Conservation (phyloP, 1,140 invertebrate species). For the Tachypleus tridentatus region DNA sequence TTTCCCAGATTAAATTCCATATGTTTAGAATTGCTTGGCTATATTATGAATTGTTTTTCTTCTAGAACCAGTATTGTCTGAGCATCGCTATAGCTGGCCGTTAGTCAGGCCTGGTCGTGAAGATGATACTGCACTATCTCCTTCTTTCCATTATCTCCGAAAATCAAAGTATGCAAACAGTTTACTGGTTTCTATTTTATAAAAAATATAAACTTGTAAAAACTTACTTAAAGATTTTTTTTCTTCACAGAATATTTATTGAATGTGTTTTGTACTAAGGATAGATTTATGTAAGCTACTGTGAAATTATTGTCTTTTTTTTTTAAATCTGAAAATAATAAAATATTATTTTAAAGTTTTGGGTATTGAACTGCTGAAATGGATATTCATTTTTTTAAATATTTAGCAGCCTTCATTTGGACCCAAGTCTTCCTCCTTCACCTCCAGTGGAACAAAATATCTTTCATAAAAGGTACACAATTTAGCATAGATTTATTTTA, state of each 20-base stretch:
- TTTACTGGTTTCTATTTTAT: too few species aligned
- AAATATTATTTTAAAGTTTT: background rate
- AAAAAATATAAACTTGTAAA: too few species aligned
- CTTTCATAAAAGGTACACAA: conserved; percentile 22
- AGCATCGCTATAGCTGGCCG: conserved; percentile 29
- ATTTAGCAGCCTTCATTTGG: conserved; percentile 25
- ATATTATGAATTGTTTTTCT: background rate
- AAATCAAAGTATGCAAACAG: background rate
- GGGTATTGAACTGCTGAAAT: too few species aligned
- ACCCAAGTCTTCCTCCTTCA: conserved; percentile 44
- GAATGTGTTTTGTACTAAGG: too few species aligned
- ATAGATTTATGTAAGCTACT: too few species aligned
- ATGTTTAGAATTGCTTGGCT: too few species aligned
- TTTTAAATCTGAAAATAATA: background rate
- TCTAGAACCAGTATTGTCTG: conserved; percentile 32
- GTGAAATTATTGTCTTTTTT: background rate
- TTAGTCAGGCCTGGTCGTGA: conserved; percentile 17
- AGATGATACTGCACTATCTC: conserved; percentile 42
- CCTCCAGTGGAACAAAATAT: conserved; percentile 40
- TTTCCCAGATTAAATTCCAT: too few species aligned
- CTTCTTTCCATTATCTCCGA: conserved; percentile 32
- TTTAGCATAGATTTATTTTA: too few species aligned
- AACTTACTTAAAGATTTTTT: conserved; percentile 4
- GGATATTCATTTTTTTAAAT: background rate
- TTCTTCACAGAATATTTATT: too few species aligned